A percentile compares a stretch with the other conserved stretches of the same genome.
These are phyloP conservation scores for Cerastis rubricosa DNA, from an alignment of 2,888 invertebrate genomes.

Conservation along the genomic window DNA sequence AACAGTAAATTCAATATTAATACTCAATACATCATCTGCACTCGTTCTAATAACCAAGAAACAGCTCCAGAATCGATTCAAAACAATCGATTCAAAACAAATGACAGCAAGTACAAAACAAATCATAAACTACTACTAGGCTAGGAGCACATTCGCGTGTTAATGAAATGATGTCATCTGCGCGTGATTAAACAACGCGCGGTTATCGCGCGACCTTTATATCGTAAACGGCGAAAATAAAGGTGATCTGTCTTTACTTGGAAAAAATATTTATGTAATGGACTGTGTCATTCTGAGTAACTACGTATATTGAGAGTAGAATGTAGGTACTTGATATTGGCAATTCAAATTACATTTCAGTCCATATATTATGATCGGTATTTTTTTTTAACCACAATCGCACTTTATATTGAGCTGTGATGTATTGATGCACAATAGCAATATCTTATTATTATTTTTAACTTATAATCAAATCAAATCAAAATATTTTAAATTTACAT, in stretches of 20 bases:
- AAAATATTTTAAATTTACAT: too few relatives aligned
- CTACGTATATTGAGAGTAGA: background rate
- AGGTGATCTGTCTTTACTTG: constrained; percentile 56
- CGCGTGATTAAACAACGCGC: constrained; percentile 71
- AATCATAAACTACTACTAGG: constrained; percentile 19
- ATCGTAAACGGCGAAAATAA: constrained; percentile 59
- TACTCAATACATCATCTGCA: background rate
- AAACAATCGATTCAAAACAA: constrained; percentile 43
- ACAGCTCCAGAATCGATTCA: background rate
- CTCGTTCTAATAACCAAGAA: background rate
- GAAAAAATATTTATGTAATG: constrained; percentile 42
- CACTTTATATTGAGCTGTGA: background rate
- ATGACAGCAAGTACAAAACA: constrained; percentile 13
- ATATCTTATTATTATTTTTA: too few relatives aligned
- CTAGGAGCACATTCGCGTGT: constrained; percentile 21
- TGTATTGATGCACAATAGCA: background rate
- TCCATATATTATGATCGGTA: background rate
- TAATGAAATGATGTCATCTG: constrained; percentile 74
- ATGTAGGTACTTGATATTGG: background rate
- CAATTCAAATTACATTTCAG: background rate
- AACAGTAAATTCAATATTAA: constrained; percentile 2
- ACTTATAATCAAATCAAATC: too few relatives aligned
- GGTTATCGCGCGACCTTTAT: constrained; percentile 71
- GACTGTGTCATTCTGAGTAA: background rate
- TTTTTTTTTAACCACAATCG: background rate